A percentile compares a stretch with the other conserved stretches of the same genome.
phyloP scores from a whole-genome alignment of 2,113 vertebrate species.

The Hymenochirus boettgeri region DNA sequence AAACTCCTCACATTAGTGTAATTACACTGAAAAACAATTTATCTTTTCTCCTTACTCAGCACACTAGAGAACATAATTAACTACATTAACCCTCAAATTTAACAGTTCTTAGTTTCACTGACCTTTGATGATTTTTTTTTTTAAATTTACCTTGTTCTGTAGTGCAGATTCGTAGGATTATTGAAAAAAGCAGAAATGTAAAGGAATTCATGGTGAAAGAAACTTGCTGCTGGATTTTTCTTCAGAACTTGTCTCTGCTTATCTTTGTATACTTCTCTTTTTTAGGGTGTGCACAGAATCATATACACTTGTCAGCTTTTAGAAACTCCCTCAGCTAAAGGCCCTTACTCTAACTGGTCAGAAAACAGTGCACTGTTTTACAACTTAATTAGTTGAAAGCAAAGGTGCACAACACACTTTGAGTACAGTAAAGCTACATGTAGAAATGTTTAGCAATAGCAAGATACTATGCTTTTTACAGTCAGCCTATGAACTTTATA shows the following conservation, averaged over 20 bases:
- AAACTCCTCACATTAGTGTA: too few species aligned
- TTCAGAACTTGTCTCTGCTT: not conserved
- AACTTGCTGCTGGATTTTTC: not conserved
- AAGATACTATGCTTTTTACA: too few species aligned
- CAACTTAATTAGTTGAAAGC: not conserved
- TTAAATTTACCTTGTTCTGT: constrained; percentile 20
- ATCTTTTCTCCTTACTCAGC: too few species aligned
- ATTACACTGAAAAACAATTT: too few species aligned
- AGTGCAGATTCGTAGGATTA: not conserved
- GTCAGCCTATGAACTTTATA: too few species aligned
- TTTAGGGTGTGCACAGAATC: constrained; percentile 4
- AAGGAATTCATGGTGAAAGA: constrained; percentile 5
- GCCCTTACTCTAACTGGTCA: not conserved
- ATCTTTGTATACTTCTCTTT: not conserved
- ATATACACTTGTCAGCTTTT: not conserved
- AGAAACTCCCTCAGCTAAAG: not conserved
- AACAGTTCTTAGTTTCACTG: too few species aligned
- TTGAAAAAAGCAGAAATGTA: constrained; percentile 8
- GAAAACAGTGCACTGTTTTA: not conserved
- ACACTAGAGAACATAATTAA: too few species aligned
- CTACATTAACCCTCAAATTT: too few species aligned
- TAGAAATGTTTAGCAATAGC: too few species aligned
- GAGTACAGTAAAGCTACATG: too few species aligned
- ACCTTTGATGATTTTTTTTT: too few species aligned
- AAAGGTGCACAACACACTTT: too few species aligned